Conservation (phyloP, 2,113 vertebrate genomes). For the Oplegnathus fasciatus region DNA sequence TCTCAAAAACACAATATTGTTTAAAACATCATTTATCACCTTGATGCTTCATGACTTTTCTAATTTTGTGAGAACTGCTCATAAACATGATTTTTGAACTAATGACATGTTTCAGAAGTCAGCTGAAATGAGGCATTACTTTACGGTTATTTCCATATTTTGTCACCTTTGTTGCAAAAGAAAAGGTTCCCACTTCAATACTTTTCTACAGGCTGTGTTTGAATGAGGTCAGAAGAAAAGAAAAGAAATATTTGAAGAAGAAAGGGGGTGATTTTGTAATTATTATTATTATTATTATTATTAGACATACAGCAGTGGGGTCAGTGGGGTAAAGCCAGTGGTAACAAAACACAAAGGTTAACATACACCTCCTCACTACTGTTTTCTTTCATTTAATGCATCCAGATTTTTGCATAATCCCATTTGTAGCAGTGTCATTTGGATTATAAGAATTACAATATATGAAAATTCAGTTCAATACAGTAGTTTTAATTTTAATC, state of each 20-base stretch:
- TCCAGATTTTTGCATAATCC: background rate
- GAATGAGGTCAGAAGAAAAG: background rate
- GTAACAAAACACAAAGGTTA: background rate
- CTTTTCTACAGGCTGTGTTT: background rate
- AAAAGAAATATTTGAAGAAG: background rate
- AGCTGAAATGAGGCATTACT: background rate
- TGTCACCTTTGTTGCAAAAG: background rate
- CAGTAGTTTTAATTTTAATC: background rate
- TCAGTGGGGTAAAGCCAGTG: background rate
- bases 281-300: background rate
- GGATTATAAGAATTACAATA: background rate
- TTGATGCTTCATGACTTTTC: background rate
- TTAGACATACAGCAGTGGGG: background rate
- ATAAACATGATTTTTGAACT: background rate
- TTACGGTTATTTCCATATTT: background rate
- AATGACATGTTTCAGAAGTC: background rate
- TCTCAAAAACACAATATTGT: background rate
- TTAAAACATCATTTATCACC: background rate
- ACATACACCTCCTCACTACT: background rate
- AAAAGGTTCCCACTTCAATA: background rate
- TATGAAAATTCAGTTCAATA: background rate
- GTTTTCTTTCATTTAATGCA: background rate
- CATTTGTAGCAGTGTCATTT: background rate
- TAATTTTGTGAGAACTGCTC: background rate
- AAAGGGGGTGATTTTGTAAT: background rate